Evolutionary conservation across 2,797 vertebrate genomes (phyloP).

Genomic region (Gallinago nigripennis): DNA sequence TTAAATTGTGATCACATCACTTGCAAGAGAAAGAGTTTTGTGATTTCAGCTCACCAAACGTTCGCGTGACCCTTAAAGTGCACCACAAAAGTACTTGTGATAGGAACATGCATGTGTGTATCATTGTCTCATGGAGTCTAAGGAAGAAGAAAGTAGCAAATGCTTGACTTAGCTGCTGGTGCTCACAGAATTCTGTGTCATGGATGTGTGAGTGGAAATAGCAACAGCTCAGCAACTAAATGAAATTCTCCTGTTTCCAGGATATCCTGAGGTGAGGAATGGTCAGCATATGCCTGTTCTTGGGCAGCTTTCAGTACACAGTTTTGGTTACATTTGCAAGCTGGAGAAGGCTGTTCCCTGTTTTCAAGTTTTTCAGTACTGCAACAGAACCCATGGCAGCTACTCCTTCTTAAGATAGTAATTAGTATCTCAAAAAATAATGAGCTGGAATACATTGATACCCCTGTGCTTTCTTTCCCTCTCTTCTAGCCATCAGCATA

Average conservation of each 20-base stretch:
- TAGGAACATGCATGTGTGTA: accelerated
- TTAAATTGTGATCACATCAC: not conserved
- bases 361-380: not conserved
- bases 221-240: not conserved
- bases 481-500: not conserved
- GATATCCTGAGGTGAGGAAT: not conserved
- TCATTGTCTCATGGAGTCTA: not conserved
- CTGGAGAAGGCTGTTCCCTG: not conserved
- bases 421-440: not conserved
- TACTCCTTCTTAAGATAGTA: not conserved
- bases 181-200: not conserved
- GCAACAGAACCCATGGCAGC: not conserved
- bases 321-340: not conserved
- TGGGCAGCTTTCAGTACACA: not conserved
- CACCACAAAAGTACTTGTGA: not conserved
- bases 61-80: not conserved
- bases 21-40: not conserved
- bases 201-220: not conserved
- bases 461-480: not conserved
- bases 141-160: not conserved
- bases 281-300: not conserved
- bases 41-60: not conserved
- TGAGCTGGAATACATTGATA: not conserved
- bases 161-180: not conserved
- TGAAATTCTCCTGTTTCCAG: not conserved